Conservation (phyloP, 2,888 invertebrate genomes). For the Drosophila mayaguana region DNA sequence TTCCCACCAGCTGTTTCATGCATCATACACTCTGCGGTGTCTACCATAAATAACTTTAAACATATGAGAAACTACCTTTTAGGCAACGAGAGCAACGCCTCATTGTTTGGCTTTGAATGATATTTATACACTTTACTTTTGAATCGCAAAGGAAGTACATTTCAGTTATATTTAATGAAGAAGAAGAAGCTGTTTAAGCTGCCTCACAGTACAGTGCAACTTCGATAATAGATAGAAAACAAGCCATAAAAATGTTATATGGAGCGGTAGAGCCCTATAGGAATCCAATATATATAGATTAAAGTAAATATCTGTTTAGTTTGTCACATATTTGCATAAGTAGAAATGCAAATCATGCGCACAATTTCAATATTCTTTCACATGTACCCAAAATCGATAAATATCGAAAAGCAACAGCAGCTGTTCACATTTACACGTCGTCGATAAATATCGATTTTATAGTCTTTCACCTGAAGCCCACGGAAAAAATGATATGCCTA, state of each 20-base stretch:
- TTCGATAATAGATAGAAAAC: too few relatives aligned
- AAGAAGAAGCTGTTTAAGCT: not conserved
- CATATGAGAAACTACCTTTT: constrained; percentile 33
- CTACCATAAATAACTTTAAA: constrained; percentile 16
- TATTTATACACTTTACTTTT: not conserved
- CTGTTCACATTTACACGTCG: accelerated
- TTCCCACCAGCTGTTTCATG: constrained; percentile 26
- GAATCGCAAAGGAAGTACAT: not conserved
- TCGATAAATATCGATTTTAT: not conserved
- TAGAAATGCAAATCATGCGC: not conserved
- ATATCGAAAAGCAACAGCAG: not conserved
- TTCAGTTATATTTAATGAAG: not conserved
- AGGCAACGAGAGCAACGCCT: not conserved
- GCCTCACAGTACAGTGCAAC: too few relatives aligned
- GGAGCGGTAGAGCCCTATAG: too few relatives aligned
- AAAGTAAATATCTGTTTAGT: not conserved
- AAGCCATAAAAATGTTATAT: too few relatives aligned
- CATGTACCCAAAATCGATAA: not conserved
- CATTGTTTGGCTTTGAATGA: constrained; percentile 10
- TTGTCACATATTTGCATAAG: too few relatives aligned
- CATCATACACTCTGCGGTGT: constrained; percentile 12
- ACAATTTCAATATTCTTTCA: not conserved
- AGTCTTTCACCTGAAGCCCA: not conserved
- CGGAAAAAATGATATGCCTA: not conserved
- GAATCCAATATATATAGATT: not conserved